Percentiles rank a stretch among this genome's conserved stretches.
phyloP scores from a whole-genome alignment of 1,140 invertebrate genomes.

The Aphelenchoides besseyi region DNA sequence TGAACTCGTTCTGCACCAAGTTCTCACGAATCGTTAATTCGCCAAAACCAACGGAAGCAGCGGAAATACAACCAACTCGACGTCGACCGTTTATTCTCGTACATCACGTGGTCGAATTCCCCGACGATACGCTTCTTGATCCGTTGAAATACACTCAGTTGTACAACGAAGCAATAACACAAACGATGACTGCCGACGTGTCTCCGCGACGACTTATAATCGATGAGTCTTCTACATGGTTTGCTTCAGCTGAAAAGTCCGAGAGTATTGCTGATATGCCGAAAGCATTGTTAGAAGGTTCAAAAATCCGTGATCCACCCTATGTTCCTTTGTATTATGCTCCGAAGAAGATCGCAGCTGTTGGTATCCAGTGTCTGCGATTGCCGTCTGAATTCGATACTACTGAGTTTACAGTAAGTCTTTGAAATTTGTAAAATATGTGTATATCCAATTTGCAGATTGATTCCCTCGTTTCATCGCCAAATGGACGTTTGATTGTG shows the following conservation, averaged over 20 bases:
- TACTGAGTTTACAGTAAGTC: constrained; percentile 11
- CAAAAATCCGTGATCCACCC: background rate
- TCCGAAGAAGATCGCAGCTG: background rate
- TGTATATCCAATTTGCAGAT: background rate
- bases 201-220: background rate
- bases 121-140: background rate
- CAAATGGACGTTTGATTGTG: background rate
- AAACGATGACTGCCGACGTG: background rate
- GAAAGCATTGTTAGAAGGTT: background rate
- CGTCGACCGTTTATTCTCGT: constrained; percentile 18
- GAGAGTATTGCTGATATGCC: background rate
- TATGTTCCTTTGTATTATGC: constrained; percentile 19
- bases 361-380: constrained; percentile 19
- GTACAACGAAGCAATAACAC: background rate
- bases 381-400: constrained; percentile 12
- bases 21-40: background rate
- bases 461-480: background rate
- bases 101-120: constrained; percentile 12
- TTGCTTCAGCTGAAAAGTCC: background rate
- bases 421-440: background rate
- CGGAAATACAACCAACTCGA: background rate
- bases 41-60: background rate
- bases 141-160: background rate
- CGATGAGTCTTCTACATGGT: background rate
- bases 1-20: constrained; percentile 10